Evolutionary conservation across 2,797 vertebrate species (phyloP).

Genomic region (Oreortyx pictus): DNA sequence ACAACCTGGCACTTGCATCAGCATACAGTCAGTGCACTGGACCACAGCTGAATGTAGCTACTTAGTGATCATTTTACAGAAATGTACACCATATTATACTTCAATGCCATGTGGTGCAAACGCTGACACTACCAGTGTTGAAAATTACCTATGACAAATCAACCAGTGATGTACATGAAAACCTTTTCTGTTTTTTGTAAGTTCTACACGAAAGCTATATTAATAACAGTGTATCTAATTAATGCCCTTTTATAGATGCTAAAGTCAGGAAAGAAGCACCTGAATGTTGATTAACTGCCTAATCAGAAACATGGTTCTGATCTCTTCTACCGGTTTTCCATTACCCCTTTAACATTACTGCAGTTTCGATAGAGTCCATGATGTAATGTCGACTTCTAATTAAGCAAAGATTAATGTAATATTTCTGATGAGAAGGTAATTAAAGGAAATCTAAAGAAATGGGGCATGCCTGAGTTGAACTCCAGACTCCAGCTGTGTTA

Average conservation of each 20-base stretch:
- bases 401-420: slow-evolving; percentile 62
- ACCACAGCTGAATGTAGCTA: background rate
- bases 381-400: slow-evolving; percentile 50
- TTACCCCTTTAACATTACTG: background rate
- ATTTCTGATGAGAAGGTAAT: slow-evolving; percentile 60
- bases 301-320: background rate
- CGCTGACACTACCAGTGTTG: background rate
- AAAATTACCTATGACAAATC: background rate
- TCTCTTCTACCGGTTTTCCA: background rate
- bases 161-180: background rate
- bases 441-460: slow-evolving; percentile 57
- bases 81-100: background rate
- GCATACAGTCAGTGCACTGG: background rate
- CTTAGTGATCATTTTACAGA: background rate
- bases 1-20: background rate
- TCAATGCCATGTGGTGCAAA: background rate
- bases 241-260: slow-evolving; percentile 9
- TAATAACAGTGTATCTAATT: slow-evolving; percentile 8
- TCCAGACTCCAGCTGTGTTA: slow-evolving; percentile 34
- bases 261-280: slow-evolving; percentile 34
- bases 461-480: slow-evolving; percentile 31
- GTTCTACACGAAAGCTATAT: background rate
- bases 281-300: slow-evolving; percentile 44
- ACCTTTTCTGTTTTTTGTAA: background rate
- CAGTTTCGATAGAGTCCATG: slow-evolving; percentile 15